These are phyloP conservation scores for Oceanodroma tethys DNA, from an alignment of 2,113 vertebrate species.

Conservation along the genomic window DNA sequence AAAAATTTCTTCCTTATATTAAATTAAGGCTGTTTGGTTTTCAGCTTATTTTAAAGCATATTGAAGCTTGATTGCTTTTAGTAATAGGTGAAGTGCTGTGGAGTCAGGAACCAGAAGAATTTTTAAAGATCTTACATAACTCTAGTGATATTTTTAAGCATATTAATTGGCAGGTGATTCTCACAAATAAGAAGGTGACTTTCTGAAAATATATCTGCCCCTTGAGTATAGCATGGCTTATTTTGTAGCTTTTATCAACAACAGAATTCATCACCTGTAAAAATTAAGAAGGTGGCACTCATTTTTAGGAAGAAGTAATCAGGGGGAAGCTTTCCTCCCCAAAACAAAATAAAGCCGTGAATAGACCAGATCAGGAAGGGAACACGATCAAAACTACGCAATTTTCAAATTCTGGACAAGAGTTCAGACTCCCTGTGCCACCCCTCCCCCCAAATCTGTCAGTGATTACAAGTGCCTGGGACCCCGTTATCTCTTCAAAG, in stretches of 20 bases:
- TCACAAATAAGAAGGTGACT: constrained; percentile 56
- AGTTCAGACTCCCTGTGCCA: neutral
- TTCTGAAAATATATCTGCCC: constrained; percentile 36
- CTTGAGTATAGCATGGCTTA: neutral
- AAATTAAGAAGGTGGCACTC: neutral
- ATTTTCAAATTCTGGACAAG: neutral
- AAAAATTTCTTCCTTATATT: neutral
- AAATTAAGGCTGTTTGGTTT: neutral
- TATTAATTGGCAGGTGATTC: constrained; percentile 51
- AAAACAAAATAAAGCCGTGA: neutral
- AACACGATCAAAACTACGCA: neutral
- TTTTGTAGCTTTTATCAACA: neutral
- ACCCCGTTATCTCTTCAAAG: neutral
- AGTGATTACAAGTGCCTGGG: neutral
- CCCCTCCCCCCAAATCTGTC: neutral
- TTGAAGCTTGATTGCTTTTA: constrained; percentile 32
- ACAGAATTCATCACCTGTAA: neutral
- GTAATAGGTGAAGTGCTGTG: constrained; percentile 39
- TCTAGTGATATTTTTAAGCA: constrained; percentile 53
- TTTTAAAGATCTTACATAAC: constrained; percentile 44
- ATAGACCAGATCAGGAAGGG: neutral
- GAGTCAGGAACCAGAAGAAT: constrained; percentile 33
- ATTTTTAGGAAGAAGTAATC: neutral
- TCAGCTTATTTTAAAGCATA: constrained; percentile 38
- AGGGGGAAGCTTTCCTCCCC: neutral